Percentiles rank a stretch among this genome's conserved stretches.
These are phyloP conservation scores for Gasterosteus aculeatus DNA, from an alignment of 2,113 vertebrate species.

Conservation along the genomic window DNA sequence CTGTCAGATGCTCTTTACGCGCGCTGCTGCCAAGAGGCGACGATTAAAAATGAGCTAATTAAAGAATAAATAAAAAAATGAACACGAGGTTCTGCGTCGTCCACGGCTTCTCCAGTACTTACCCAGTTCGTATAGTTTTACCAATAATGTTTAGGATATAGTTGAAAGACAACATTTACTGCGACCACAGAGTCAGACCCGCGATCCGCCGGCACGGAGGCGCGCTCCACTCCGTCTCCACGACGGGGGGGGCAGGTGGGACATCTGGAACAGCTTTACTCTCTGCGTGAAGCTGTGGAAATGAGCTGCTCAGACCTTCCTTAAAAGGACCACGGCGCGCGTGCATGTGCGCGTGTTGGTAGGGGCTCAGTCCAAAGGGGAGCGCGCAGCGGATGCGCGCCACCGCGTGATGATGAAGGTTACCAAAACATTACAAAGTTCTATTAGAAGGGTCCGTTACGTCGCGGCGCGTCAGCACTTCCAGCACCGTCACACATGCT, in stretches of 20 bases:
- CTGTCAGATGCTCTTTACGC: background rate
- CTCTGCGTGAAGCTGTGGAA: too few relatives aligned
- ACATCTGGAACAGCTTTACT: too few relatives aligned
- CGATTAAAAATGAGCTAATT: background rate
- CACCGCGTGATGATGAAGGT: too few relatives aligned
- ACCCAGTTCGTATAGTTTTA: background rate
- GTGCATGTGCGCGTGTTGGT: too few relatives aligned
- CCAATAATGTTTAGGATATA: background rate
- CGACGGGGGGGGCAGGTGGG: background rate
- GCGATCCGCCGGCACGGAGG: background rate
- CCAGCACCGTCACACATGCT: too few relatives aligned
- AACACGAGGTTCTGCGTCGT: background rate
- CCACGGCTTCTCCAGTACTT: background rate
- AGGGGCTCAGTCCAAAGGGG: too few relatives aligned
- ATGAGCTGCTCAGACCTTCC: too few relatives aligned
- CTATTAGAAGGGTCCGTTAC: too few relatives aligned
- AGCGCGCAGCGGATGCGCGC: too few relatives aligned
- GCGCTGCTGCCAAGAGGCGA: background rate
- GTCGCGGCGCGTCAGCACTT: too few relatives aligned
- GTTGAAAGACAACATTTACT: background rate
- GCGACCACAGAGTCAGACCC: background rate
- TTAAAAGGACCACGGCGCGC: too few relatives aligned
- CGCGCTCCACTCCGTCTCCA: background rate
- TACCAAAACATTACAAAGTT: too few relatives aligned
- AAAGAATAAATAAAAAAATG: background rate